Evolutionary conservation across 2,113 vertebrate genomes (phyloP), one percentile per base, ranked within the genome.

Genomic region (Ammodytes dubius): DNA sequence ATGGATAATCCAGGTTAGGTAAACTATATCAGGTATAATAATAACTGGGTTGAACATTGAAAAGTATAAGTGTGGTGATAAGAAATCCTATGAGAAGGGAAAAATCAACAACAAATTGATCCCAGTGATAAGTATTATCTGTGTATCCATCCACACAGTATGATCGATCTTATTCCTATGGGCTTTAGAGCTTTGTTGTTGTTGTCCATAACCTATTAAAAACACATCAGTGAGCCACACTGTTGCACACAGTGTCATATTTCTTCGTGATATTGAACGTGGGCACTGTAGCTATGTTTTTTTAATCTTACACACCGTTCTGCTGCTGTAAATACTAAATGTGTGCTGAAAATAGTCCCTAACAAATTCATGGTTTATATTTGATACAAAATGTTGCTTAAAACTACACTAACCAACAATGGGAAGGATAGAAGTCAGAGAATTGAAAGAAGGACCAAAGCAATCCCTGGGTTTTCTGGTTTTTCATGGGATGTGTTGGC

Each of bases 1-100:
- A 58, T 11, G 4, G 19, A 79, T 66, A 70, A 49, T 70, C 35
- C 64, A 64, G 37, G 66, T 27, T 67, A 7, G 27, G 27, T 52
- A 73, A 68, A 71, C 59, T n/a, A 49, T 46, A 61, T 40, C 1
- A 9, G 4, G 52, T 72, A 17, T 14, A 45, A 52, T 14, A 45
- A 52, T 11, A 63, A 63, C 58, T 54, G 4, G 11, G 15, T 49
- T 66, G 47, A 60, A 45, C 17, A 54, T 4, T 71, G 67, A 53
- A 42, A 50, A 63, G 50, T 27, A 43, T 42, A 13, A 37, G 27
- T 54, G 12, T 27, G 15, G 53, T 49, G 13, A 56, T 40, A 27
- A 59, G 17, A 42, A 59, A 40, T 40, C 7, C 45, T 3, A 13
- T 39, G 7, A 71, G 45, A 57, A 47, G 46, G 8, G 2, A 27